Conservation (phyloP, 2,888 invertebrate species). For the Biston stratarius region DNA sequence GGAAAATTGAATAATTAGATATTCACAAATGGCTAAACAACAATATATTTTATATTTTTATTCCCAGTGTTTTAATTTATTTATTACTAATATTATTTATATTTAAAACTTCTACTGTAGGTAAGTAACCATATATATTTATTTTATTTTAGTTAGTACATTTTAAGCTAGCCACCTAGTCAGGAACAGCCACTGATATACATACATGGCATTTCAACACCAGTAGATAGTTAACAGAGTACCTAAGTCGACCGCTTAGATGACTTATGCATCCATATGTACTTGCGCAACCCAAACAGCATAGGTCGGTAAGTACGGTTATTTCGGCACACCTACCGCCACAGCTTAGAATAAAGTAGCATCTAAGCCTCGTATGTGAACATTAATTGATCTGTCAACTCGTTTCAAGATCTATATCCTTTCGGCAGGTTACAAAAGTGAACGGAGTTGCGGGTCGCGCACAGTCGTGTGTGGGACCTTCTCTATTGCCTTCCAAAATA, state of each 20-base stretch:
- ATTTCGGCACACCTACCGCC: conserved; percentile 58
- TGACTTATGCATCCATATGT: conserved; percentile 32
- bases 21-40: no score
- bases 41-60: no score
- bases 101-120: background rate
- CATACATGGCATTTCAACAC: conserved; percentile 19
- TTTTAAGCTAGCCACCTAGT: background rate
- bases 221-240: conserved; percentile 1
- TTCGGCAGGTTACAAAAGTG: conserved; percentile 81
- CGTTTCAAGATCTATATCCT: conserved; percentile 76
- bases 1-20: no score
- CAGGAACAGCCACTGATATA: background rate
- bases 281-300: conserved; percentile 55
- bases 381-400: conserved; percentile 74
- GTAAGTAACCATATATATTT: no score
- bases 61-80: no score
- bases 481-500: conserved; percentile 50
- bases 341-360: conserved; percentile 18
- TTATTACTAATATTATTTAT: no score
- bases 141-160: no score
- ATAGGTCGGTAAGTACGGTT: conserved; percentile 36
- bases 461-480: conserved; percentile 69
- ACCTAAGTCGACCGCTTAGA: conserved; percentile 21
- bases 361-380: conserved; percentile 49
- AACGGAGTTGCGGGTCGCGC: conserved; percentile 62